Evolutionary conservation across 2,797 vertebrate genomes (phyloP), one percentile per base, ranked within the genome.

Genomic region (Halcyon chelicuti): DNA sequence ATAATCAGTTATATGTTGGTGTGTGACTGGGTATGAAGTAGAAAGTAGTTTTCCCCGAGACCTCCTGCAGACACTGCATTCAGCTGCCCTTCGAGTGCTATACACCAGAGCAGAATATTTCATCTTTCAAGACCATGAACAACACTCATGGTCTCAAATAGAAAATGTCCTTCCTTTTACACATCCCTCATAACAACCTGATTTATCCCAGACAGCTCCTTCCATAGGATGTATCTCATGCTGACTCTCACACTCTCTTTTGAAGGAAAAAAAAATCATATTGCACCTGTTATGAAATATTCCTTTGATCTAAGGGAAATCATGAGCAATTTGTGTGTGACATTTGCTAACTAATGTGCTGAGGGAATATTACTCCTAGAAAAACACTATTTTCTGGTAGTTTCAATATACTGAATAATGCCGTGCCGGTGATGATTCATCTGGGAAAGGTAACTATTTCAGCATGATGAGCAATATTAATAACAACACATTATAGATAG

Each of bases 271-370:
- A 61, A 86, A 91, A 89, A 78, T 60, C 90, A 79, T 86, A 93
- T 87, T 94, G 88, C 92, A 92, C 91, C 86, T 93, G 92, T 88
- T 96, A 95, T 92, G 93, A 94, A 95, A 95, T 94, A 93, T 82
- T 91, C 94, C 90, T 96, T 97, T 97, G 93, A 96, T 95, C 93
- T 93, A 60, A 88, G 71, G 80, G 57, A 93, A 94, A 97, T 96
- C 88, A 96, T 65, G 80, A 93, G 91, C 93, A 96, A 95, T 94
- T 96, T 94, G 90, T 90, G 93, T 90, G 93, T 97, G 96, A 95
- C 95, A 97, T 94, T 96, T 96, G 71, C 95, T 93, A 96, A 96
- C 88, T 95, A 96, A 96, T 95, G 93, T 94, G 95, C 95, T 95
- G 94, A 95, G 94, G 86, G 96, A 96, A 79, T 94, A 96, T 94